Base-by-base conservation (phyloP, 1,140 invertebrate species). In the Lepidurus packardi region DNA sequence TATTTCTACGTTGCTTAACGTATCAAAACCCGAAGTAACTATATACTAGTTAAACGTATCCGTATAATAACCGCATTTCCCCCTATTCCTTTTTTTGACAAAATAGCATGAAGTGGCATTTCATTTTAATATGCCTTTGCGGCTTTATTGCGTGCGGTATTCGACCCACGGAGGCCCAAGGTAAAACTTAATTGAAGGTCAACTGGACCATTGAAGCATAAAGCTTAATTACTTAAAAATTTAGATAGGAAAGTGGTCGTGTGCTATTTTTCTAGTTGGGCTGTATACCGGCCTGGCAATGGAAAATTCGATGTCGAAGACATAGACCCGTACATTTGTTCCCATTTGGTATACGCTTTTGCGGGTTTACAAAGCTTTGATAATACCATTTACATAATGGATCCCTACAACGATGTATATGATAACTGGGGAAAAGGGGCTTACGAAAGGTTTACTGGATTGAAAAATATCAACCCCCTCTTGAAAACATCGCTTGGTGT, bases 261-360 rank as follows among this genome's bases (percentile, higher is more conserved):
- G 0, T 93, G 92, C 81, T 93, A 93, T 83, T 90, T 89, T 80
- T 91, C 90, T 8, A 91, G 89, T 24, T 93, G 92, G 92, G 88
- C 92, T 0, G 88, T 88, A 1, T 93, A 92, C 82, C 87, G 92
- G 53, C 85, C 84, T 1, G 89, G 87, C 11, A 84, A 86, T 75
- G 91, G 92, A 13, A 88, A 89, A 84, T 92, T 90, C 81, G 86
- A 87, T 10, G 88, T 92, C 0, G 86, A 88, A 45, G 80, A 91
- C 75, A 90, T 95, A 11, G 89, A 93, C 82, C 86, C 91, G 0
- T 83, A 85, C 25, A 84, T 93, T 0, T 94, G 92, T 82, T 92
- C 92, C 0, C 92, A 94, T 84, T 80, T 92, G 42, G 87, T 93
- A 43, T 93, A 93, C 81, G 84, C 89, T 0, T 94, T 93, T 82